These are phyloP conservation scores for Leptopilina clavipes DNA, from an alignment of 1,140 invertebrate genomes.

Conservation along the genomic window DNA sequence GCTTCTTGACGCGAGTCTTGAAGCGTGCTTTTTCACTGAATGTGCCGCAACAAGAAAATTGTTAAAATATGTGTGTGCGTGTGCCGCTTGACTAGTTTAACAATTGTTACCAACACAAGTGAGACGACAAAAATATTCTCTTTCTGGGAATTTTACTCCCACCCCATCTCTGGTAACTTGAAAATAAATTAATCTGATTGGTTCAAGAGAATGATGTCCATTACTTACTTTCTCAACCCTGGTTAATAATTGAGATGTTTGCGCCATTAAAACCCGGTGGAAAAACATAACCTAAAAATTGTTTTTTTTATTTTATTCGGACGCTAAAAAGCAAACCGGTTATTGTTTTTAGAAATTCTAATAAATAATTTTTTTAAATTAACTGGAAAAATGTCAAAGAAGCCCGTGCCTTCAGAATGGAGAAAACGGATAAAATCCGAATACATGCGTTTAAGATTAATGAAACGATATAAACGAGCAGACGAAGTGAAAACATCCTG, in stretches of 20 bases:
- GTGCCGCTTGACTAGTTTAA: constrained; percentile 1
- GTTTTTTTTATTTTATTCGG: neutral
- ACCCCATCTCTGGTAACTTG: no score
- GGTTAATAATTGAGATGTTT: neutral
- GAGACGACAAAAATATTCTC: no score
- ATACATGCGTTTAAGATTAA: constrained; percentile 88
- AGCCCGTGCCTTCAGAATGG: constrained; percentile 88
- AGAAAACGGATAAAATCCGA: constrained; percentile 92
- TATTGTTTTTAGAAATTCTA: neutral
- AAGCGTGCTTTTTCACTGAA: neutral
- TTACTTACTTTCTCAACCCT: no score
- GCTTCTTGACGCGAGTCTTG: neutral
- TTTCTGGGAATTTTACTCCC: neutral
- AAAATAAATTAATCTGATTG: no score
- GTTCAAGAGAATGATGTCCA: no score
- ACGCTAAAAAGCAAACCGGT: neutral
- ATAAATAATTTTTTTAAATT: neutral
- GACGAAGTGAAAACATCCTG: constrained; percentile 93
- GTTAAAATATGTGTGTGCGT: neutral
- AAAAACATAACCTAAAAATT: neutral
- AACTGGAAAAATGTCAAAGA: constrained; percentile 77
- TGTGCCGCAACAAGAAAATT: neutral
- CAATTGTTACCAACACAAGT: neutral
- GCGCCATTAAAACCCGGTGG: neutral
- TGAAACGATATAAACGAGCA: constrained; percentile 89